Percentiles rank a stretch among this genome's conserved stretches.
These are phyloP conservation scores for Phylloscopus collybita DNA, from an alignment of 2,797 vertebrate species.

Conservation along the genomic window DNA sequence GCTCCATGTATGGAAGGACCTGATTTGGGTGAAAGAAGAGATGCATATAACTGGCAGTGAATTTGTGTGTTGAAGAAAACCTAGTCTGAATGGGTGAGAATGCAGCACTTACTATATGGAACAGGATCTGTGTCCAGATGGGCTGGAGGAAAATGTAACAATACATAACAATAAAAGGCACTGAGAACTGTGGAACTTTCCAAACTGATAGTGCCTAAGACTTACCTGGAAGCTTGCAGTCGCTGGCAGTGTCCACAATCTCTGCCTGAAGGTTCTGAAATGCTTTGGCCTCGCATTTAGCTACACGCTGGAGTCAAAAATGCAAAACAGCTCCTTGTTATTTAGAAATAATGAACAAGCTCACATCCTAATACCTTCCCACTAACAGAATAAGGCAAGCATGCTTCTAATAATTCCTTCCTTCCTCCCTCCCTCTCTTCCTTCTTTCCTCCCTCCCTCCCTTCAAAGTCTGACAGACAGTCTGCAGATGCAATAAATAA, in stretches of 20 bases:
- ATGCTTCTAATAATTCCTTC: neutral
- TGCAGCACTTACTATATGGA: neutral
- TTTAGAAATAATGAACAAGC: neutral
- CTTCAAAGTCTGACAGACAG: neutral
- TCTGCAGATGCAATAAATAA: neutral
- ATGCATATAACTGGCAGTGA: neutral
- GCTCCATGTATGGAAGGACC: neutral
- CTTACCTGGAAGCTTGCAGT: conserved; percentile 67
- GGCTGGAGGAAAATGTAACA: neutral
- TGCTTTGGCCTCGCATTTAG: conserved; percentile 45
- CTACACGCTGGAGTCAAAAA: conserved; percentile 56
- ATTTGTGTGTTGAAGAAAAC: neutral
- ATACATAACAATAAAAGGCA: neutral
- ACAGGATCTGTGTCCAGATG: neutral
- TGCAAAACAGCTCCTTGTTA: neutral
- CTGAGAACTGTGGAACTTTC: neutral
- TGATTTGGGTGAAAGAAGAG: neutral
- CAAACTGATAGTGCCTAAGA: neutral
- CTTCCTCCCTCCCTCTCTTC: neutral
- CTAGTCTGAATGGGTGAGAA: neutral
- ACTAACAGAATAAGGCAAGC: neutral
- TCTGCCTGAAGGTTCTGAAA: neutral
- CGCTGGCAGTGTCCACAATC: neutral
- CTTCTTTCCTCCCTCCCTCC: neutral
- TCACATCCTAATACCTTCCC: neutral